Conservation (phyloP, 35 echinoderm and acorn worm genomes). For the Apostichopus californicus region DNA sequence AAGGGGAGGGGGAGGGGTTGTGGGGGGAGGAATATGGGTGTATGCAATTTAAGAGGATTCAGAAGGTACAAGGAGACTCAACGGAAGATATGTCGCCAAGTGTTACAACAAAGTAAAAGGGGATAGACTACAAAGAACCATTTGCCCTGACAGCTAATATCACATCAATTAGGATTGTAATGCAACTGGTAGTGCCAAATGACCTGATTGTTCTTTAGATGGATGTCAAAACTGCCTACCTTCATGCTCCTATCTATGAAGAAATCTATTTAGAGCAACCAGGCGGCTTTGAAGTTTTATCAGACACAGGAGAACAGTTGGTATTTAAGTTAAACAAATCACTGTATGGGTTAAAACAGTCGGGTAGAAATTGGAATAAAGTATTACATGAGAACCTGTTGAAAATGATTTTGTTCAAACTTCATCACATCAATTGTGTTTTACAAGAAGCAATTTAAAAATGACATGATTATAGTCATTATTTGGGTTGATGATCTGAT, state of each 20-base stretch:
- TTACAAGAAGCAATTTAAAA: no score
- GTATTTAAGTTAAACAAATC: slow-evolving; percentile 45
- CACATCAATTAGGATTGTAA: not conserved
- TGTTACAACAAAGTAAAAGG: no score
- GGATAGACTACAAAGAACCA: no score
- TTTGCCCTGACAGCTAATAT: no score
- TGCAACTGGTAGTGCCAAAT: not conserved
- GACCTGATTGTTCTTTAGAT: not conserved
- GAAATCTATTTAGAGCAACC: slow-evolving; percentile 50
- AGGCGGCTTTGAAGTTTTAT: slow-evolving; percentile 36
- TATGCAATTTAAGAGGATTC: no score
- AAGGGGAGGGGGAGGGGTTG: no score
- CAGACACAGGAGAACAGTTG: not conserved
- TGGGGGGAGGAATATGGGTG: no score
- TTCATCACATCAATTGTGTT: not conserved
- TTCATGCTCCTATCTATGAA: not conserved
- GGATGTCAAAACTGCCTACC: slow-evolving; percentile 28
- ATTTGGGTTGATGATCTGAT: no score
- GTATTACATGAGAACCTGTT: not conserved
- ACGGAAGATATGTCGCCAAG: no score
- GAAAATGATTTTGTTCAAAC: not conserved
- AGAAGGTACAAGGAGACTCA: no score
- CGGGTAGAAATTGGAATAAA: slow-evolving; percentile 54
- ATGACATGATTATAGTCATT: no score
- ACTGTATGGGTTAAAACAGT: slow-evolving; percentile 56